These are phyloP conservation scores for Psephotus haematonotus DNA, from an alignment of 2,113 vertebrate species.

Conservation along the genomic window DNA sequence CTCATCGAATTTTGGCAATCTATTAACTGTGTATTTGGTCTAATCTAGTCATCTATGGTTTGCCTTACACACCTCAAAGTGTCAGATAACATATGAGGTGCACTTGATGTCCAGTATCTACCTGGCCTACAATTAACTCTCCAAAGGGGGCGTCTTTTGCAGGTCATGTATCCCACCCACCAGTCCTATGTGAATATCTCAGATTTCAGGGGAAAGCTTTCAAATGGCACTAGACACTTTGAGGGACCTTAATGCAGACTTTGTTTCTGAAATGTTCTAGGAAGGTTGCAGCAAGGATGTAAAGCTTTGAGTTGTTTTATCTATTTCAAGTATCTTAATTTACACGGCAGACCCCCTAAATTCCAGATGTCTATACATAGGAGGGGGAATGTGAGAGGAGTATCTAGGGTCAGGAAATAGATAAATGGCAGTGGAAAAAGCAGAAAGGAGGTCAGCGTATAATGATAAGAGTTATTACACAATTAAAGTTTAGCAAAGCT, in stretches of 20 bases:
- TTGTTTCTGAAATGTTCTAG: neutral
- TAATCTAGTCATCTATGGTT: neutral
- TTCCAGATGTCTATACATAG: neutral
- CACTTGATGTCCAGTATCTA: neutral
- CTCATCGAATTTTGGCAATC: neutral
- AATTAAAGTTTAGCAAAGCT: neutral
- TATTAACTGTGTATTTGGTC: neutral
- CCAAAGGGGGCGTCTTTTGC: neutral
- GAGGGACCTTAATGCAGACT: neutral
- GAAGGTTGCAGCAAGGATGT: neutral
- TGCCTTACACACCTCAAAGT: neutral
- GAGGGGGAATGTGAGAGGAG: neutral
- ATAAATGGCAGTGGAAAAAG: neutral
- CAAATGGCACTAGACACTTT: neutral
- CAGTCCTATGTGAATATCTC: neutral
- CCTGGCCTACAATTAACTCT: fast-evolving
- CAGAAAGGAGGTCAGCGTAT: neutral
- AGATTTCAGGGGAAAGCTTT: neutral
- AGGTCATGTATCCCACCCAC: neutral
- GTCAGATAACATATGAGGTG: neutral
- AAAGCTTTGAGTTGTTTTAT: neutral
- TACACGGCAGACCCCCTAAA: neutral
- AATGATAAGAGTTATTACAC: neutral
- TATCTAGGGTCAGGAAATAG: neutral
- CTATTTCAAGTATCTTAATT: neutral